A percentile compares a stretch with the other conserved stretches of the same genome.
Evolutionary conservation across 2,888 invertebrate species (phyloP).

Genomic region (Amblyjoppa proteus): DNA sequence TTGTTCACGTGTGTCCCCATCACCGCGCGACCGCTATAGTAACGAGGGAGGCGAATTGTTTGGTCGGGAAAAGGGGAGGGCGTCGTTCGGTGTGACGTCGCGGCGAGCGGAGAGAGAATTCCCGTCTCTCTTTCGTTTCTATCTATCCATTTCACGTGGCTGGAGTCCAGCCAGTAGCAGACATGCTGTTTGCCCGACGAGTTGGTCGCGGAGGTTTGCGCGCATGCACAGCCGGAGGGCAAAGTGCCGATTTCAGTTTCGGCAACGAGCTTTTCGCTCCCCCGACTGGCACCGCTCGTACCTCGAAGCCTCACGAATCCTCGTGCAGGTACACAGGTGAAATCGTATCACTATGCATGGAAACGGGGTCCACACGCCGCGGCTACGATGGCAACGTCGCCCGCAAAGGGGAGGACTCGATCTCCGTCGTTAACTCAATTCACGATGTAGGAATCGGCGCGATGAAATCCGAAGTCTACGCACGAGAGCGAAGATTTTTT

Average conservation of each 20-base stretch:
- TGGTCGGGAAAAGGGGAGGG: slow-evolving; percentile 46
- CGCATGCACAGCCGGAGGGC: slow-evolving; percentile 10
- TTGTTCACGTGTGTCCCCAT: slow-evolving; percentile 31
- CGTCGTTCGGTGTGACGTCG: slow-evolving; percentile 15
- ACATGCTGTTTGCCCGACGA: slow-evolving; percentile 37
- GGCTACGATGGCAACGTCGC: slow-evolving; percentile 9
- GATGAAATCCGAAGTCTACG: slow-evolving; percentile 45
- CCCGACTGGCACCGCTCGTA: slow-evolving; percentile 5
- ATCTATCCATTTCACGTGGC: slow-evolving; percentile 21
- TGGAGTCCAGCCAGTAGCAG: slow-evolving; percentile 40
- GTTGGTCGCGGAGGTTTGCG: not conserved
- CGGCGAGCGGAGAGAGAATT: not conserved
- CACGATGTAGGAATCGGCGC: slow-evolving; percentile 38
- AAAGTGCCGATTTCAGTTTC: slow-evolving; percentile 63
- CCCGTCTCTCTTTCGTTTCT: not conserved
- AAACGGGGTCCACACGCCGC: slow-evolving; percentile 14
- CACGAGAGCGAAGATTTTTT: not conserved
- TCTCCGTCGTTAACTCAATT: slow-evolving; percentile 41
- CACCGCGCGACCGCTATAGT: not conserved
- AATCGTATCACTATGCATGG: slow-evolving; percentile 32
- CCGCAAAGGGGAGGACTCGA: slow-evolving; percentile 2
- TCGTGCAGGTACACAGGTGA: not conserved
- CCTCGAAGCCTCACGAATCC: slow-evolving; percentile 6
- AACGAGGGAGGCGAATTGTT: slow-evolving; percentile 42
- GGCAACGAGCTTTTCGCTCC: slow-evolving; percentile 38